Conservation (phyloP, 2,113 vertebrate genomes). For the Anas platyrhynchos region DNA sequence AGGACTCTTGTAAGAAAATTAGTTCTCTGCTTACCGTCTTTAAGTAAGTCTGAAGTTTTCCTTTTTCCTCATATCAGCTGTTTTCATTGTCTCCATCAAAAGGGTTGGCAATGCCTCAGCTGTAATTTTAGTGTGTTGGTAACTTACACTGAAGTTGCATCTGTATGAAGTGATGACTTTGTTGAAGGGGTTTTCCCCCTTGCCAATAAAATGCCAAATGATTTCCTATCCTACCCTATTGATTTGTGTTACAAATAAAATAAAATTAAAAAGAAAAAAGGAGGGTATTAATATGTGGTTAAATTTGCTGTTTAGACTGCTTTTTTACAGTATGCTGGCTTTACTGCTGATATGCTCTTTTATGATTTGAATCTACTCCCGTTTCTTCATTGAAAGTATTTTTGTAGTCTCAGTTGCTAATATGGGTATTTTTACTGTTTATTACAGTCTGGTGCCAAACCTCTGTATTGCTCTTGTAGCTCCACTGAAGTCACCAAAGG, state of each 20-base stretch:
- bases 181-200: background rate
- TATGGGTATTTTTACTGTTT: background rate
- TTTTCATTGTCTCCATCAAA: background rate
- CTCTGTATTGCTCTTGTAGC: background rate
- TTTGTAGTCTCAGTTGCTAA: background rate
- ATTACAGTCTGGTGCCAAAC: background rate
- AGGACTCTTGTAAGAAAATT: background rate
- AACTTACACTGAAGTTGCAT: background rate
- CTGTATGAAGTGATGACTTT: background rate
- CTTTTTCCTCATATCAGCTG: background rate
- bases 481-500: background rate
- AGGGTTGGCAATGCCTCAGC: background rate
- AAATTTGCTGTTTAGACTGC: slow-evolving; percentile 3
- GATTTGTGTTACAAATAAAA: slow-evolving; percentile 24
- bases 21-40: background rate
- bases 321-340: background rate
- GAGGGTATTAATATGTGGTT: background rate
- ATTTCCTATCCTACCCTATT: slow-evolving; percentile 16
- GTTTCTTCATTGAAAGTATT: background rate
- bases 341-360: background rate
- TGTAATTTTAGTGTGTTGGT: background rate
- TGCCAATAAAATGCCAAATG: slow-evolving; percentile 23
- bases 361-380: background rate
- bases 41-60: background rate
- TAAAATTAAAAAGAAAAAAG: too few species aligned